Evolutionary conservation across 2,113 vertebrate species (phyloP).

Genomic region (Pan troglodytes): NHGRI_mPanTro3-v2.1_pri NC_072416.2:71667501-71668000

Average conservation of each 20-base stretch:
- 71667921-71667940: not conserved
- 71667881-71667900: not conserved
- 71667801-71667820: conserved; percentile 45
- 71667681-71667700: conserved; percentile 69
- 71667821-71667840: conserved; percentile 58
- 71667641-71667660: conserved; percentile 67
- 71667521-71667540: conserved; percentile 67
- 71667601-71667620: conserved; percentile 62
- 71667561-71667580: conserved; percentile 62
- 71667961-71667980: not conserved
- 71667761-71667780: conserved; percentile 54
- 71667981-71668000: conserved; percentile 25
- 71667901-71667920: conserved; percentile 1
- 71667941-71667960: not conserved
- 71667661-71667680: conserved; percentile 57
- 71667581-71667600: conserved; percentile 51
- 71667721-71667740: conserved; percentile 59
- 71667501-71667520: conserved; percentile 28
- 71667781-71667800: conserved; percentile 54
- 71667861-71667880: conserved; percentile 50
- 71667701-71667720: conserved; percentile 65
- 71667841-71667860: conserved; percentile 54
- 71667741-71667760: conserved; percentile 66
- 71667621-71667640: conserved; percentile 65
- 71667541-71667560: not conserved